Base-by-base conservation (phyloP, 2,797 vertebrate genomes). In the Lutjanus campechanus region DNA sequence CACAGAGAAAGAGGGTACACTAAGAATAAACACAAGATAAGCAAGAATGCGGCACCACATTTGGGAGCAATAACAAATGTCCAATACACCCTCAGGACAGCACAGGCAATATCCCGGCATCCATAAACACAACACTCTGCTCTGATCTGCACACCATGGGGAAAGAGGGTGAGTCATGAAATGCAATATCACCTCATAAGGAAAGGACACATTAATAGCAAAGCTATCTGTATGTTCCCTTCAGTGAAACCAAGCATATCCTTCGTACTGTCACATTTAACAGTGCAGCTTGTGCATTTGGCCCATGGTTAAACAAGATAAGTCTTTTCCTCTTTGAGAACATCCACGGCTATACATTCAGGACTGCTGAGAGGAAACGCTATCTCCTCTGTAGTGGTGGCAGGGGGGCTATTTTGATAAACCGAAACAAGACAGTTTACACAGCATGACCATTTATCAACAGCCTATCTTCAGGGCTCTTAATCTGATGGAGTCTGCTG, bases 51-150 rank as follows among this genome's bases (percentile, higher is more conserved):
- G 41, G 71, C 1, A 2, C 4, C 58, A 68, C 73, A 66, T 79
- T 79, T 41, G 40, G 64, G 72, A 82, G 82, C 77, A 88, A 88
- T 89, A 91, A 85, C 82, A 88, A 85, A 83, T 79, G 82, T 85
- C 69, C 73, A 87, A 51, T 49, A 54, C n/a, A 4, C 72, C 89
- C 76, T 55, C 58, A 76, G 85, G 86, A 87, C 69, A 77, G 75
- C 55, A 76, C 68, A 82, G 20, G 76, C 88, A 91, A 93, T 90
- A 92, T 86, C 64, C 71, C 67, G 10, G 55, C 76, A 81, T 89
- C 79, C 77, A 86, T 86, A 88, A 91, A 88, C 87, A 85, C 65
- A 76, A 69, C 81, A 65, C 47, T 72, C 22, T 50, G 53, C 40
- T 86, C 36, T 12, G 64, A 70, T 76, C 46, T 51, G 71, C 22